Conservation (phyloP, 1,140 invertebrate genomes). For the Micrasema minimum region DNA sequence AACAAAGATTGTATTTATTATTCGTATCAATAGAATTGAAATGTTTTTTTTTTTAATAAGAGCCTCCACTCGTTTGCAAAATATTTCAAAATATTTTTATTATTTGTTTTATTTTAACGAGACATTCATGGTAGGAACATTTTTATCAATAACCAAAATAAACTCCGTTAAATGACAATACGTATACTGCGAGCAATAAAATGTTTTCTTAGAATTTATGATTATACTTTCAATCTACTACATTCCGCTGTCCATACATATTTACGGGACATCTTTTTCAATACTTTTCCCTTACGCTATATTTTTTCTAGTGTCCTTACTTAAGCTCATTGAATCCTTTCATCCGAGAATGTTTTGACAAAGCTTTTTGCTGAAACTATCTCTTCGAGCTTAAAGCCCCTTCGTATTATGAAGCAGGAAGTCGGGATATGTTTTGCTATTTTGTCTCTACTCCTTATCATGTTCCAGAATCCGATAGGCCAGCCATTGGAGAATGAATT, state of each 20-base stretch:
- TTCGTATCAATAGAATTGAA: no score
- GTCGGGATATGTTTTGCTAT: conserved; percentile 29
- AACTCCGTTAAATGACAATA: no score
- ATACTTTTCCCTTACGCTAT: conserved; percentile 22
- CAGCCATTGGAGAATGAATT: conserved; percentile 26
- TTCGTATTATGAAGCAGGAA: conserved; percentile 23
- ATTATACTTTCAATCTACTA: conserved; percentile 3
- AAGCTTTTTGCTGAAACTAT: conserved; percentile 32
- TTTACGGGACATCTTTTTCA: conserved; percentile 21
- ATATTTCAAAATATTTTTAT: no score
- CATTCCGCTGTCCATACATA: conserved; percentile 20
- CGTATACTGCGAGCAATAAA: not conserved
- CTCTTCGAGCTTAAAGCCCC: conserved; percentile 16
- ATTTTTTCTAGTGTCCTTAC: conserved; percentile 33
- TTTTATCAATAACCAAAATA: no score
- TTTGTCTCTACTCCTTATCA: conserved; percentile 20
- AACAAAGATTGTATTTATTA: no score
- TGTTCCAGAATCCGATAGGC: conserved; percentile 18
- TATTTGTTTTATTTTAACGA: no score
- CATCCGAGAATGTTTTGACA: conserved; percentile 33
- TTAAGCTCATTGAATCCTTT: conserved; percentile 35
- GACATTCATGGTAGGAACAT: no score
- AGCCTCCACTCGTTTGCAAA: no score
- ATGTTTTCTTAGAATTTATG: conserved; percentile 1
- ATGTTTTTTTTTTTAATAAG: no score